Base-by-base conservation (phyloP, 2,797 vertebrate species). In the Melanitta fusca region DNA sequence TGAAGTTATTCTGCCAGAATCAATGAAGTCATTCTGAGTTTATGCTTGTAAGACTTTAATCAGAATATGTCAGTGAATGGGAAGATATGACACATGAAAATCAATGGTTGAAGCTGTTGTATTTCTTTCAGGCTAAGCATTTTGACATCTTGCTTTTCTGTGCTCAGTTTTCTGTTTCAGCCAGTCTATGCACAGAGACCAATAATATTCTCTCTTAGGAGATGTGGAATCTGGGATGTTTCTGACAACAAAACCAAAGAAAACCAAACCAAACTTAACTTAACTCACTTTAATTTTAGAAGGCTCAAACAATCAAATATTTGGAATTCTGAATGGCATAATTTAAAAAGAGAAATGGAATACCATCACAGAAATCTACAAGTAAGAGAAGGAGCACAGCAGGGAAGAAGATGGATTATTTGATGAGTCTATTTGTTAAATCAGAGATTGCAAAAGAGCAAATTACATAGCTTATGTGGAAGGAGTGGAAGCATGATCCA, bases 11-110 rank as follows among this genome's bases (percentile, higher is more conserved):
- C 39, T 82, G 13, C 22, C 58, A 49, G 91, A 86, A 62, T 56
- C 66, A 91, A 24, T 69, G 54, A 87, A 91, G 49, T 91, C 7
- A 60, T 78, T 89, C 64, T 85, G 57, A 9, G 11, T 91, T 91
- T 93, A 85, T 71, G 65, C 58, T 65, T 16, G 8, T 66, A 75
- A 89, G 62, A n/a, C 57, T 94, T 92, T 97, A 91, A 96, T 94
- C 66, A 94, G 93, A 95, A 80, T 65, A 80, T 87, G 69, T 80
- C 82, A 86, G 91, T 89, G 73, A 92, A 64, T 53, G 89, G 49
- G 38, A 88, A 80, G 62, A 81, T 72, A 51, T 80, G 73, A 80
- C 81, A 85, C 69, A 58, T 71, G 82, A 93, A 95, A 94, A 96
- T 95, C 93, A 71, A n/a, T 81, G 60, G 51, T n/a, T 70, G 58